Evolutionary conservation across 92 coral and sea anemone genomes (phyloP).

Genomic region (Palythoa grandiflora): DNA sequence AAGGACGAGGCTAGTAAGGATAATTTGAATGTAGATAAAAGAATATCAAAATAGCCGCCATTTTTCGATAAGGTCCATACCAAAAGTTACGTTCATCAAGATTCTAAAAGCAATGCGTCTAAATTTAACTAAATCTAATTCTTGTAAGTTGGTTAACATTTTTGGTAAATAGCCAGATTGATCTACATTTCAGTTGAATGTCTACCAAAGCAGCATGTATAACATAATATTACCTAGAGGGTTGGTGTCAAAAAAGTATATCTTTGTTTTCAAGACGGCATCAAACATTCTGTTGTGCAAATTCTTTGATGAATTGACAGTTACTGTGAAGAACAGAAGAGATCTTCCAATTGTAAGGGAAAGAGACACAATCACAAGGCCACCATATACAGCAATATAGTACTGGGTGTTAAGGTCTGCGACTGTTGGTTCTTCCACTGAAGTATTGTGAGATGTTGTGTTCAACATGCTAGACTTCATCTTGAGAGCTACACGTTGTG

Average conservation of each 20-base stretch:
- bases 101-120: too few relatives aligned
- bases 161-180: too few relatives aligned
- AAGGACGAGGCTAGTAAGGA: too few relatives aligned
- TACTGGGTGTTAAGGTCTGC: slow-evolving; percentile 49
- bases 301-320: slow-evolving; percentile 72
- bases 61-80: too few relatives aligned
- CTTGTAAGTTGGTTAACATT: too few relatives aligned
- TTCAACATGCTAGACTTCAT: neutral
- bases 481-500: neutral
- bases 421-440: neutral
- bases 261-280: slow-evolving; percentile 79
- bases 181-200: neutral
- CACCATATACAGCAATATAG: slow-evolving; percentile 77
- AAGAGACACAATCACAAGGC: slow-evolving; percentile 66
- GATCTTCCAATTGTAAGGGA: slow-evolving; percentile 70
- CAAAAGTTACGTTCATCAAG: too few relatives aligned
- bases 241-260: slow-evolving; percentile 95
- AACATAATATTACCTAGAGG: slow-evolving; percentile 72
- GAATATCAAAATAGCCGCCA: too few relatives aligned
- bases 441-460: neutral
- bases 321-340: slow-evolving; percentile 71
- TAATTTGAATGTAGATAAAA: too few relatives aligned
- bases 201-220: neutral
- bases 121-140: too few relatives aligned
- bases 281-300: slow-evolving; percentile 86